Evolutionary conservation across 2,888 invertebrate genomes (phyloP).

Genomic region (Epistrophella euchroma): DNA sequence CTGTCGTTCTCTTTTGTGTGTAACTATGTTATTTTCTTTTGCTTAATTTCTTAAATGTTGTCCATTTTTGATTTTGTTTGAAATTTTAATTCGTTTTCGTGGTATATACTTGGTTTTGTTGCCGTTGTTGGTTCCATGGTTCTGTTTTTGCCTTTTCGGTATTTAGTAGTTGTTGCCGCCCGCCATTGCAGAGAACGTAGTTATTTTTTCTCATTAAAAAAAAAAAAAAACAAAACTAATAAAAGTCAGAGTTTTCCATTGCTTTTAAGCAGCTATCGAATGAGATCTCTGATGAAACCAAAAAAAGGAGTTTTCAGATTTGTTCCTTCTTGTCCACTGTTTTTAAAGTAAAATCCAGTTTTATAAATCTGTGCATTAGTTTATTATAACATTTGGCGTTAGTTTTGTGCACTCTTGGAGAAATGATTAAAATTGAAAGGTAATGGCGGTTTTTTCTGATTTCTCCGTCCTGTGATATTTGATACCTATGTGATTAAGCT

Average conservation of each 20-base stretch:
- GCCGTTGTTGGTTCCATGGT: constrained; percentile 14
- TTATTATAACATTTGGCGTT: constrained; percentile 6
- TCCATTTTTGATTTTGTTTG: constrained; percentile 60
- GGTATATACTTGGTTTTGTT: not conserved
- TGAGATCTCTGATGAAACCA: constrained; percentile 23
- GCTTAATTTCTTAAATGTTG: constrained; percentile 70
- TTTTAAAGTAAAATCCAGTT: constrained; percentile 12
- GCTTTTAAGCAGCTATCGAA: constrained; percentile 35
- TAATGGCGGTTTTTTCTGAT: constrained; percentile 47
- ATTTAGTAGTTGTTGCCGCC: constrained; percentile 56
- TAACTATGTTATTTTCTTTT: constrained; percentile 41
- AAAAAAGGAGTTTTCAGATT: constrained; percentile 20
- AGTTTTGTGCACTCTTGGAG: constrained; percentile 43
- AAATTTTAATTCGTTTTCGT: constrained; percentile 42
- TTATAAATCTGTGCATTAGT: constrained; percentile 11
- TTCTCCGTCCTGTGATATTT: not conserved
- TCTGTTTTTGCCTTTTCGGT: constrained; percentile 27
- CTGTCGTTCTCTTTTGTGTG: constrained; percentile 37
- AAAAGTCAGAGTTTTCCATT: constrained; percentile 46
- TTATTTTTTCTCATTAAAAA: constrained; percentile 34
- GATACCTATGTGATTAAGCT: constrained; percentile 7
- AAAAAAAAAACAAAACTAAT: not conserved
- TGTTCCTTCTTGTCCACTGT: constrained; percentile 22
- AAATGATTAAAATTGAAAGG: constrained; percentile 53
- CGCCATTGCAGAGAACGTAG: constrained; percentile 53